These are phyloP conservation scores for Sepioteuthis lessoniana DNA, from an alignment of 2,888 invertebrate genomes.

Conservation along the genomic window DNA sequence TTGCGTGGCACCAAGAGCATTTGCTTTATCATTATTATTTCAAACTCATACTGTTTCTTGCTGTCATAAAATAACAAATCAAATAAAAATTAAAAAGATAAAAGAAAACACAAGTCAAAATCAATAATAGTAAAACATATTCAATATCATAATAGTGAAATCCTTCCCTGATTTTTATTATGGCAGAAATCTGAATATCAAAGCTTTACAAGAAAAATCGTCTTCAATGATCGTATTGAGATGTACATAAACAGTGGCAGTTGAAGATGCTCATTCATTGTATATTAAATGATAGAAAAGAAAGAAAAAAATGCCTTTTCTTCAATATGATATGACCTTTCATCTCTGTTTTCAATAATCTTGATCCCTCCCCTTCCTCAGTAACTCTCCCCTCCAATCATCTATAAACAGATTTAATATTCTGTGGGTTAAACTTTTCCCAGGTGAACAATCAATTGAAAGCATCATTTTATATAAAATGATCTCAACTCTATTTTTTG, in stretches of 20 bases:
- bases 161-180: background rate
- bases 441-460: conserved; percentile 21
- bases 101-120: background rate
- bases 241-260: background rate
- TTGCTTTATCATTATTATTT: background rate
- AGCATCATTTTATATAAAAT: background rate
- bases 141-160: background rate
- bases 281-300: background rate
- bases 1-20: no score
- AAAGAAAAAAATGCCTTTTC: background rate
- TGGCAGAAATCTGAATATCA: no score
- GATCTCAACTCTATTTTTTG: background rate
- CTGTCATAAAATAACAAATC: no score
- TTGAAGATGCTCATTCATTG: background rate
- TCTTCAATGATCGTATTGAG: background rate
- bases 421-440: background rate
- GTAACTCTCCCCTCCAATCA: background rate
- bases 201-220: background rate
- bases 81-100: background rate
- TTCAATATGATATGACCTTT: background rate
- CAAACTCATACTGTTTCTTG: no score
- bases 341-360: background rate
- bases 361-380: background rate
- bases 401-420: conserved; percentile 21
- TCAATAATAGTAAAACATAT: background rate